These are phyloP conservation scores for Aromia moschata DNA, from an alignment of 2,888 invertebrate genomes.

Conservation along the genomic window DNA sequence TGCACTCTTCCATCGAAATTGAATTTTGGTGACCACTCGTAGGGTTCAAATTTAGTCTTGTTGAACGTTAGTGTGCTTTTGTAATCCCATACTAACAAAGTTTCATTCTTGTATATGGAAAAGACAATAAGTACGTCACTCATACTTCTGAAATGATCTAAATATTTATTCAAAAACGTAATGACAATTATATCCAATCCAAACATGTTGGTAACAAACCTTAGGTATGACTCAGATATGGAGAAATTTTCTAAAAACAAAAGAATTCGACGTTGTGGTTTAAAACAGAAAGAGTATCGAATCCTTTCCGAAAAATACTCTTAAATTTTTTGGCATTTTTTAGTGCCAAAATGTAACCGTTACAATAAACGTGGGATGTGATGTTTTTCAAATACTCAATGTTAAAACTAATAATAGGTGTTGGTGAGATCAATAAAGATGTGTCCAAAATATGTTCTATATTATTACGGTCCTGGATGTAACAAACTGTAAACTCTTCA, in stretches of 20 bases:
- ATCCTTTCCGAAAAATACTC: constrained; percentile 3
- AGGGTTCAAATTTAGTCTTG: neutral
- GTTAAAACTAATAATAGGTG: constrained; percentile 4
- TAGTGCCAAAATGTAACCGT: constrained; percentile 7
- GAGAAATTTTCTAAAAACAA: neutral
- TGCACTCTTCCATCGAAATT: neutral
- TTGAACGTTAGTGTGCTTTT: neutral
- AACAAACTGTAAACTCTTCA: constrained; percentile 7
- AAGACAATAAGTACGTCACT: neutral
- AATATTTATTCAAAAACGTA: neutral
- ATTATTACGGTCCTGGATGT: constrained; percentile 1
- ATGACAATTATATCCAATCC: constrained; percentile 5
- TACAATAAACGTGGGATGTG: constrained; percentile 2
- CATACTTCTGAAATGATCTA: too few species aligned
- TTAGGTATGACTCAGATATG: neutral
- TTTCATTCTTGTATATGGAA: constrained; percentile 5
- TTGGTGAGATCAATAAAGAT: neutral
- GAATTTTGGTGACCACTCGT: constrained; percentile 9
- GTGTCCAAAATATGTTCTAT: neutral
- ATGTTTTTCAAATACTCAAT: neutral
- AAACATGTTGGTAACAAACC: neutral
- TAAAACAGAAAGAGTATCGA: constrained; percentile 5
- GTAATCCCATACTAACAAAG: constrained; percentile 9
- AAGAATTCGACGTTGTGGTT: constrained; percentile 8
- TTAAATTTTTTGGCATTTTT: neutral